These are phyloP conservation scores for Pteropus alecto DNA, from an alignment of 2,113 vertebrate genomes.

Conservation along the genomic window DNA sequence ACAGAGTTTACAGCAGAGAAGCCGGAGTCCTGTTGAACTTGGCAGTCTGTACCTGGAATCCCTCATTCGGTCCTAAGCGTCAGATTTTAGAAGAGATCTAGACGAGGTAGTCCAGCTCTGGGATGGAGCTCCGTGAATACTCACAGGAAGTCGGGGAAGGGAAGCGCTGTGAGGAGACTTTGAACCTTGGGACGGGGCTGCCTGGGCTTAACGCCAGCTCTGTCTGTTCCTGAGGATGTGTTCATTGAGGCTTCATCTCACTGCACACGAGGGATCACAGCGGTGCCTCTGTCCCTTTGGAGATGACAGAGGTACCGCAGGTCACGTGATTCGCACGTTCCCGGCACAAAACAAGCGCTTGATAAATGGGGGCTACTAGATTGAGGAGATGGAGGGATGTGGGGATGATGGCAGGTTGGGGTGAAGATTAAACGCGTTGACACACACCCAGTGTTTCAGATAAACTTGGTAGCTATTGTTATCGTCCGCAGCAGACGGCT, in stretches of 20 bases:
- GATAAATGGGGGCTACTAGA: not conserved
- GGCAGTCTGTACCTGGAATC: not conserved
- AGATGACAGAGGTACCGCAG: not conserved
- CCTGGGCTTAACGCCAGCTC: not conserved
- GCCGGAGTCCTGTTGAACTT: not conserved
- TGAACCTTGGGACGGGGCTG: not conserved
- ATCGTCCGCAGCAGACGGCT: not conserved
- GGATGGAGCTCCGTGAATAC: not conserved
- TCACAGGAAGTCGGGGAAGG: not conserved
- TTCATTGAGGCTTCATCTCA: not conserved
- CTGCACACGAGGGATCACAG: conserved; percentile 7
- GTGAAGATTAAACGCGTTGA: not conserved
- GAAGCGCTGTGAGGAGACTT: not conserved
- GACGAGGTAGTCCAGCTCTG: not conserved
- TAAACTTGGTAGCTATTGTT: not conserved
- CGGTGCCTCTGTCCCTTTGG: not conserved
- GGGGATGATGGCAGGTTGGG: not conserved
- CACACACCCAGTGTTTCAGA: not conserved
- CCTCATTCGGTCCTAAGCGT: not conserved
- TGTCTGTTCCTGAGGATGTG: not conserved
- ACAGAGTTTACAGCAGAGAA: not conserved
- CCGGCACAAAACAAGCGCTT: not conserved
- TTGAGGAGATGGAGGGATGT: not conserved
- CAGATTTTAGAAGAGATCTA: not conserved
- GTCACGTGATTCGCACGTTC: not conserved